Evolutionary conservation across 2,888 invertebrate genomes (phyloP).

Genomic region (Xylocampa areola): DNA sequence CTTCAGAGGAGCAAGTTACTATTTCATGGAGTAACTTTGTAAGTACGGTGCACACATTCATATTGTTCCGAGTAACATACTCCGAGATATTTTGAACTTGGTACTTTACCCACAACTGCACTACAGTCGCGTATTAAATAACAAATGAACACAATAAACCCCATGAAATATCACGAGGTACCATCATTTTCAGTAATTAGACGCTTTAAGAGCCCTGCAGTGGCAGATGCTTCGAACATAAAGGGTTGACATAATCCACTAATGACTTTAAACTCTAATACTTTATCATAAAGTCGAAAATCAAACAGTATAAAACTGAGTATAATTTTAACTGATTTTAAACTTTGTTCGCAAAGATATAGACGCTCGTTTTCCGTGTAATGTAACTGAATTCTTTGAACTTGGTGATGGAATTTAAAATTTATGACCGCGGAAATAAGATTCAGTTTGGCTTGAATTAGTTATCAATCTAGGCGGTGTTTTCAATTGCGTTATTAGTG

Average conservation of each 20-base stretch:
- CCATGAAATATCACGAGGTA: conserved; percentile 60
- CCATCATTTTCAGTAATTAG: conserved; percentile 70
- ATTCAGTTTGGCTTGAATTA: conserved; percentile 45
- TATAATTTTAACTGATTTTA: conserved; percentile 53
- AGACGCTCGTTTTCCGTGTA: conserved; percentile 51
- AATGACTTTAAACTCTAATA: conserved; percentile 36
- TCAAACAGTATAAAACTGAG: conserved; percentile 21
- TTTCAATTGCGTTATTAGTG: conserved; percentile 59
- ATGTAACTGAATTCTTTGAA: conserved; percentile 40
- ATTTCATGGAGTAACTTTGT: not conserved
- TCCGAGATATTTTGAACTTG: too few relatives aligned
- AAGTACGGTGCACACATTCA: conserved; percentile 7
- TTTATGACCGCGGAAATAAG: conserved; percentile 28
- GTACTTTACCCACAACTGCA: not conserved
- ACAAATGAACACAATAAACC: conserved; percentile 45
- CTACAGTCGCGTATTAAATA: conserved; percentile 13
- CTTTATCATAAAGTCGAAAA: conserved; percentile 39
- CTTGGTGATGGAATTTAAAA: conserved; percentile 26
- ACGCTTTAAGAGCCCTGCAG: conserved; percentile 57
- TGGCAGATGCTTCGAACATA: conserved; percentile 60
- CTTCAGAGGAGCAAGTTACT: not conserved
- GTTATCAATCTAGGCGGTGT: conserved; percentile 44
- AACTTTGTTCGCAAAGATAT: conserved; percentile 48
- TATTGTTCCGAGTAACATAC: conserved; percentile 1
- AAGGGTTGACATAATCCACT: conserved; percentile 22